Evolutionary conservation across 2,797 vertebrate species (phyloP), one percentile per base, ranked within the genome.

Genomic region (Sebastes iracundus): DNA sequence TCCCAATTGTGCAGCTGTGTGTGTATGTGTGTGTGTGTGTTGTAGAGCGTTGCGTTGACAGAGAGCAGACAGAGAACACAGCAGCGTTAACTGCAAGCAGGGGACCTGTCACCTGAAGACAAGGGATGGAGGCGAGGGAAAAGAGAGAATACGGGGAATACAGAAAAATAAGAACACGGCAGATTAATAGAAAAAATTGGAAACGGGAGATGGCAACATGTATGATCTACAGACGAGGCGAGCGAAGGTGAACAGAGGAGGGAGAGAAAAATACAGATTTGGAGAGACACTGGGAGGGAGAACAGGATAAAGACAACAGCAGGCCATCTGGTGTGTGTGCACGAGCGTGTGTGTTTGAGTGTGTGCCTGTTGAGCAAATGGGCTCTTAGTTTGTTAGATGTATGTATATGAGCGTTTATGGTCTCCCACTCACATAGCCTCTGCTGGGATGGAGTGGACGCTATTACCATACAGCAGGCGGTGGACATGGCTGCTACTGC

Each of bases 321-420:
- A 60, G 65, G 81, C 93, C 92, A 94, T 94, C 91, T 95, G 92
- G 56, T 81, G 72, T 81, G 80, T 82, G 81, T 46, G 42, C 38
- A 42, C 0, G 14, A 42, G 86, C 56, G 72, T 42, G 72, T 72
- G 72, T 72, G 59, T 61, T 22, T 71, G 58, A 38, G 32, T 61
- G 77, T 49, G 70, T 75, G 59, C 63, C 9, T 90, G 87, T 65
- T 75, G 85, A 87, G 75, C 83, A 68, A 90, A 86, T 72, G 64
- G 79, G 72, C 49, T 82, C 58, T 67, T 79, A 81, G 78, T 87
- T 87, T 91, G 87, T 80, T 76, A 60, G 77, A 82, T 85, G 75
- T 75, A 62, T 82, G 61, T 72, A 86, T 90, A 83, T 83, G 46
- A 92, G 74, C 58, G 77, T 84, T 87, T 91, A 87, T 85, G 64